Evolutionary conservation across 2,888 invertebrate species (phyloP).

Genomic region (Pseudococcus jackbeardsleyi): DNA sequence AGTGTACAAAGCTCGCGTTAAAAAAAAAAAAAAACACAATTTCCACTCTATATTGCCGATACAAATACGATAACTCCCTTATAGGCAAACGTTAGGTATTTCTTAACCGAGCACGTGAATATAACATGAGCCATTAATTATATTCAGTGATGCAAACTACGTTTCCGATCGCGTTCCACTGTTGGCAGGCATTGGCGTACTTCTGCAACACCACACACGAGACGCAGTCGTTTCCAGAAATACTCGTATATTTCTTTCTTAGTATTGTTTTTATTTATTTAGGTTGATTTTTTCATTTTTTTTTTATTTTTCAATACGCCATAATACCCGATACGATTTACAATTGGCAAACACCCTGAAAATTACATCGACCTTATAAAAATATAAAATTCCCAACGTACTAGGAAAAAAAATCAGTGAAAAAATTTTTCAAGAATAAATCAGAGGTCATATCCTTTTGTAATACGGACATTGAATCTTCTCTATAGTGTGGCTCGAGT

Average conservation of each 20-base stretch:
- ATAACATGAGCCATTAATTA: constrained; percentile 40
- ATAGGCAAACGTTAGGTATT: constrained; percentile 13
- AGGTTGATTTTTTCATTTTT: not conserved
- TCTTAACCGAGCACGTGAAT: constrained; percentile 48
- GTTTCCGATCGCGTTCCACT: not conserved
- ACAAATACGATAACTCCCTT: constrained; percentile 50
- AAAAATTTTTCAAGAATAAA: not conserved
- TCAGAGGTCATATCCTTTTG: constrained; percentile 12
- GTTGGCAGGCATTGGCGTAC: too few species aligned
- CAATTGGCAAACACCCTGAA: not conserved
- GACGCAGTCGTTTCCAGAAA: constrained; percentile 1
- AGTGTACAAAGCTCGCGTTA: not conserved
- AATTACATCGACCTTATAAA: not conserved
- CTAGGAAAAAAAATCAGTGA: not conserved
- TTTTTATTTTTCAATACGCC: too few species aligned
- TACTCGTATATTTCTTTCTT: not conserved
- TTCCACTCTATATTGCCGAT: constrained; percentile 15
- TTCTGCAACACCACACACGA: too few species aligned
- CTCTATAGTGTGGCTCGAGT: not conserved
- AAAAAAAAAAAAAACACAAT: constrained; percentile 8
- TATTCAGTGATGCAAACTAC: constrained; percentile 34
- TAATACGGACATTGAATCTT: not conserved
- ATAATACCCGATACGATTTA: not conserved
- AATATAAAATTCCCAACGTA: not conserved
- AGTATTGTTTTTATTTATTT: constrained; percentile 20